Base-by-base conservation (phyloP, 2,888 invertebrate genomes). In the Zaprionus bogoriensis region DNA sequence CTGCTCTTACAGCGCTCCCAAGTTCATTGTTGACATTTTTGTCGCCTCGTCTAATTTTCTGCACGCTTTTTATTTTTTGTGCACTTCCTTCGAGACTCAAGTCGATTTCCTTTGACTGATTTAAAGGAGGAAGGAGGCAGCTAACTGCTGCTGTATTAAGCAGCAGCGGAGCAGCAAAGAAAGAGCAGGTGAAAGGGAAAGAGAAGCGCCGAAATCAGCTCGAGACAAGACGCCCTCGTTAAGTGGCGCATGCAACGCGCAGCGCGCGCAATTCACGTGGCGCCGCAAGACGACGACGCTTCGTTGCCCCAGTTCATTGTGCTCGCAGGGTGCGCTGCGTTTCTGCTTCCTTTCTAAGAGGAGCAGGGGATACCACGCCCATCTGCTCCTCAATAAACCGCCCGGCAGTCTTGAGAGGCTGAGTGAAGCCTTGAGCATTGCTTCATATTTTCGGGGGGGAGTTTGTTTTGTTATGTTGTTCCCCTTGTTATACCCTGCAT, bases 151-250 rank as follows among this genome's bases (percentile, higher is more conserved):
- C 20, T 28, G 41, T 10, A 38, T 12, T 9, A 32, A 17, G n/a
- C 1, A 25, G 19, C 14, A 10, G 10, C 0, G n/a, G 12, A n/a
- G 20, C 0, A 20, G 5, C 3, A 3, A 17, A n/a, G 22, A 22
- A n/a, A n/a, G 41, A 14, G 9, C n/a, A 27, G 22, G 14, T 1
- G 17, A 14, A n/a, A 25, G 6, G 5, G 17, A 4, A 3, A 12
- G 14, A 23, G 12, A n/a, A n/a, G n/a, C n/a, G 25, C 12, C 19
- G 9, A 27, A 42, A 39, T 22, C 20, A 27, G 52, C 52, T 50
- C 22, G 27, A 51, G 57, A 70, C 53, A 67, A 73, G 67, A 61
- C 46, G 50, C 42, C 41, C 67, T 67, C 70, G 70, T 62, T 67
- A 67, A 73, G 70, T 62, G 74, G 48, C 70, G 52, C 30, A 53